Evolutionary conservation across 2,113 vertebrate species (phyloP), one percentile per base, ranked within the genome.

Genomic region (Hiodon alosoides): DNA sequence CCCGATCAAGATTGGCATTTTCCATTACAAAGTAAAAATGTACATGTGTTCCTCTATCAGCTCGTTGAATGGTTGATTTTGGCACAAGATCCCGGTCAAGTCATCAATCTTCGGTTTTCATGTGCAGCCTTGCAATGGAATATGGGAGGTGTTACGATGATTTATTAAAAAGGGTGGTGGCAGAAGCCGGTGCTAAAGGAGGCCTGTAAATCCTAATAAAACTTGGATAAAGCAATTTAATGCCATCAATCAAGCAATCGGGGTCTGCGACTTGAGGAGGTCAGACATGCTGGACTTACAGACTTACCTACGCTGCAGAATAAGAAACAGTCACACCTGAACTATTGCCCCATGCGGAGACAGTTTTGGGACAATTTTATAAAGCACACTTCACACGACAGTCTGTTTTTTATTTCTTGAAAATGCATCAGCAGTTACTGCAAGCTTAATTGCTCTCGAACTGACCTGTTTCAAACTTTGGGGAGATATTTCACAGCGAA

Each of bases 211-310:
- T 89, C 87, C 87, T 89, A 87, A 90, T 90, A 90, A 90, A 89
- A 89, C 85, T 86, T 86, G 90, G 89, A 90, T 90, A 90, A 89
- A 90, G 89, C 89, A 90, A 90, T 91, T 90, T 90, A 89, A 90
- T 90, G 81, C 86, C 87, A 91, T 91, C 90, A 90, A 89, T 91
- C 90, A 89, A 88, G 79, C 79, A 77, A 84, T 82, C 83, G 78
- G 73, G 82, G 75, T 80, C 86, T 84, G 83, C 88, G 86, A 86
- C 87, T 83, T 87, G 70, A 86, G 84, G 84, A 82, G 81, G 60
- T 31, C 31, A 31, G 31, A 31, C 31, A 31, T 31, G 68, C 64
- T 60, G 55, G 51, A 46, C 60, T 53, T 52, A 64, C 17, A 71
- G 71, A 71, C 57, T 31, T 31, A 59, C 4, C 60, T 50, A 65